A percentile compares a stretch with the other conserved stretches of the same genome.
Evolutionary conservation across 1,140 invertebrate species (phyloP).

Genomic region (Geopemphigus sp.): DNA sequence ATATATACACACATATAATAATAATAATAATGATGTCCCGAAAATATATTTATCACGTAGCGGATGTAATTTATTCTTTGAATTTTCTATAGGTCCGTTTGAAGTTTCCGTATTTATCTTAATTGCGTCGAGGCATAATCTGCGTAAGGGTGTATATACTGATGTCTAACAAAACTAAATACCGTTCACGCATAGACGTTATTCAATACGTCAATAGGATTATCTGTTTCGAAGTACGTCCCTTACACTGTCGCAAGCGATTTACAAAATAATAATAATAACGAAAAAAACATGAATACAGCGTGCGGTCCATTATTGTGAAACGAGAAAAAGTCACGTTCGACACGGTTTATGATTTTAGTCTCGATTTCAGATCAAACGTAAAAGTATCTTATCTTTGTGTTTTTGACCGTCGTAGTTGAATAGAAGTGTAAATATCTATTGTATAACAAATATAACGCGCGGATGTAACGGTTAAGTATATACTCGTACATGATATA

Average conservation of each 20-base stretch:
- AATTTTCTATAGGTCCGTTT: background rate
- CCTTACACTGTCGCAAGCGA: constrained; percentile 1
- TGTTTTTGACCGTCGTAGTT: background rate
- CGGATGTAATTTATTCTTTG: constrained; percentile 11
- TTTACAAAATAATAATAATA: constrained; percentile 35
- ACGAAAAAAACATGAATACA: constrained; percentile 9
- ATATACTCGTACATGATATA: too few relatives aligned
- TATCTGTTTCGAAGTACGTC: constrained; percentile 27
- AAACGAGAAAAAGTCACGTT: constrained; percentile 40
- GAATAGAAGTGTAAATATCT: too few relatives aligned
- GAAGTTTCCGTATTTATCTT: background rate
- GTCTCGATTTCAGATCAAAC: background rate
- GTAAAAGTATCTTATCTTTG: background rate
- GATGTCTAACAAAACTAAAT: too few relatives aligned
- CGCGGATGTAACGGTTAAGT: too few relatives aligned
- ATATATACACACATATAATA: too few relatives aligned
- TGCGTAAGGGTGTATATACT: background rate
- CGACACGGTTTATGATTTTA: constrained; percentile 12
- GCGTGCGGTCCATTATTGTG: constrained; percentile 31
- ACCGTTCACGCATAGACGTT: background rate
- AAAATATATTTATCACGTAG: background rate
- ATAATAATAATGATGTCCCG: too few relatives aligned
- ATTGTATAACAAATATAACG: too few relatives aligned
- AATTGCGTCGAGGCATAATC: background rate
- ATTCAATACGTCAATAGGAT: constrained; percentile 31